Evolutionary conservation across 1,140 invertebrate genomes (phyloP).

Genomic region (Megathymus violae): DNA sequence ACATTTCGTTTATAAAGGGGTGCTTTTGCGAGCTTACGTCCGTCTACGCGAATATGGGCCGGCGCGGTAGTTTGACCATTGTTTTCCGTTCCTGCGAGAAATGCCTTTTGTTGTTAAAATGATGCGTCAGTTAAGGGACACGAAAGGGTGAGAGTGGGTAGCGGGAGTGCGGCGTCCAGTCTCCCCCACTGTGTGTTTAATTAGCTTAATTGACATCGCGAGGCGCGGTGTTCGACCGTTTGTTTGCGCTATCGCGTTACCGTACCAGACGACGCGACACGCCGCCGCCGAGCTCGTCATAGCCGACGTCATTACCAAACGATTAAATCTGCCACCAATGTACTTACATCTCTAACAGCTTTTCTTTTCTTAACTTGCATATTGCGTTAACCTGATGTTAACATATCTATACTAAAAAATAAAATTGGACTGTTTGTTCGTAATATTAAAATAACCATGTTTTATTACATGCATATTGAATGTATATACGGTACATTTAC

Average conservation of each 20-base stretch:
- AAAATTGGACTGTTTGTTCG: too few relatives aligned
- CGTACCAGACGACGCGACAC: constrained; percentile 45
- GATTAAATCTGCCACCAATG: constrained; percentile 34
- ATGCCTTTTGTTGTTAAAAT: constrained; percentile 70
- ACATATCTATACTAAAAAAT: too few relatives aligned
- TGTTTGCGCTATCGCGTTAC: constrained; percentile 81
- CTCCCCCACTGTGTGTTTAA: constrained; percentile 77
- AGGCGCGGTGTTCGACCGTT: constrained; percentile 79
- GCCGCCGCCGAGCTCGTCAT: constrained; percentile 35
- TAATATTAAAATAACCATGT: too few relatives aligned
- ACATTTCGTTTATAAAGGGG: constrained; percentile 40
- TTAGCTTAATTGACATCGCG: constrained; percentile 83
- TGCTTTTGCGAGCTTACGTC: constrained; percentile 36
- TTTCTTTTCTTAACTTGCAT: too few relatives aligned
- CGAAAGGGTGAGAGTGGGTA: constrained; percentile 49
- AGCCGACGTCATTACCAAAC: constrained; percentile 32
- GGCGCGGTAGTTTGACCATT: constrained; percentile 46
- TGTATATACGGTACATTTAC: too few relatives aligned
- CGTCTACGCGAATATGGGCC: constrained; percentile 42
- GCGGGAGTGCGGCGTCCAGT: constrained; percentile 52
- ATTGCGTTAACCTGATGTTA: too few relatives aligned
- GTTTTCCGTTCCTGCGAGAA: constrained; percentile 52
- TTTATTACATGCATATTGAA: too few relatives aligned
- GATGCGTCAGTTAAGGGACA: constrained; percentile 68
- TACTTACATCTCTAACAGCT: constrained; percentile 12